These are phyloP conservation scores for Leucophenga varia DNA, from an alignment of 1,140 invertebrate species.

Conservation along the genomic window DNA sequence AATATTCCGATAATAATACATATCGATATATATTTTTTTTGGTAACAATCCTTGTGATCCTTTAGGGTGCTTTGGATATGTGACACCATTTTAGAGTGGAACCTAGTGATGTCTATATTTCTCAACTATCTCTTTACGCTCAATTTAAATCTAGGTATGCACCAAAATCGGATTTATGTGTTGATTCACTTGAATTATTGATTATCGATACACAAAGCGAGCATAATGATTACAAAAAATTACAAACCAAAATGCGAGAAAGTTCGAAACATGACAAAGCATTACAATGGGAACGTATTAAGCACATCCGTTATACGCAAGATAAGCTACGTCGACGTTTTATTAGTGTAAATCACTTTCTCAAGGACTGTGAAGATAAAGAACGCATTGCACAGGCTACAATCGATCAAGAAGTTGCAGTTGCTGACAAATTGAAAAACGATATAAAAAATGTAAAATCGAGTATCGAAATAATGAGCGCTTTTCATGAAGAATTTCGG, in stretches of 20 bases:
- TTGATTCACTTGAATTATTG: constrained; percentile 39
- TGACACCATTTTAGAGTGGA: too few species aligned
- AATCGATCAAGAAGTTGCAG: constrained; percentile 19
- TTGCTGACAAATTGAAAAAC: constrained; percentile 24
- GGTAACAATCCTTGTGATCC: too few species aligned
- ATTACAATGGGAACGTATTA: constrained; percentile 33
- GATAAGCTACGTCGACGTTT: constrained; percentile 36
- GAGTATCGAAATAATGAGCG: constrained; percentile 11
- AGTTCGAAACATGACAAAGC: constrained; percentile 24
- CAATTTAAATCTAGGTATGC: too few species aligned
- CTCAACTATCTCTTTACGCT: too few species aligned
- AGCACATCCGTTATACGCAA: constrained; percentile 37
- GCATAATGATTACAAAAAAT: constrained; percentile 28
- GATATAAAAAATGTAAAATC: constrained; percentile 22
- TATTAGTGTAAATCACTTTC: constrained; percentile 40
- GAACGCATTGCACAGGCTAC: constrained; percentile 30
- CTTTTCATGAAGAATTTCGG: constrained; percentile 23
- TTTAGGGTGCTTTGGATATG: too few species aligned
- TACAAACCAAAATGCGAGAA: constrained; percentile 31
- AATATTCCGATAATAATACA: too few species aligned
- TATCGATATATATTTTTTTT: too few species aligned
- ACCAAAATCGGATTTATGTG: constrained; percentile 42
- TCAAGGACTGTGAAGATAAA: constrained; percentile 44
- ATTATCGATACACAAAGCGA: constrained; percentile 40
- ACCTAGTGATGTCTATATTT: too few species aligned